Conservation (phyloP, 2,797 vertebrate species). For the Columba guinea region DNA sequence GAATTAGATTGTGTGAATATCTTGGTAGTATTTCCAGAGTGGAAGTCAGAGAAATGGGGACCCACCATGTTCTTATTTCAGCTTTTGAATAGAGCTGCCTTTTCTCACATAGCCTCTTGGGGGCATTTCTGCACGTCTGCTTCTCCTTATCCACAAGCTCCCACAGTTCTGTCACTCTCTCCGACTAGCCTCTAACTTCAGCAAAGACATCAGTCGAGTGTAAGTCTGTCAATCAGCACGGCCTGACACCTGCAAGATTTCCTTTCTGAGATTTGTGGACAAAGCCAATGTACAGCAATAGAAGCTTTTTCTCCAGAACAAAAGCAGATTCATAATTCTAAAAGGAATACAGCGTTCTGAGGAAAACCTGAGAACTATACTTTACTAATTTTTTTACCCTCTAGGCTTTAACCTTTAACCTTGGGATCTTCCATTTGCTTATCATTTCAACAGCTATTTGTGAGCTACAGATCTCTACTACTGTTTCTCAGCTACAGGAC, state of each 20-base stretch:
- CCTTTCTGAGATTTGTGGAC: background rate
- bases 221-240: background rate
- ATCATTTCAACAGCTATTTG: background rate
- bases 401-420: background rate
- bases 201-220: background rate
- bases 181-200: background rate
- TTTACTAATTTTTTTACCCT: background rate
- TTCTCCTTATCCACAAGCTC: background rate
- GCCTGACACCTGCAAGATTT: background rate
- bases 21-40: background rate
- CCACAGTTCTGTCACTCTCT: background rate
- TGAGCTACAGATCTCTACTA: background rate
- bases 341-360: background rate
- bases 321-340: background rate
- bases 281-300: background rate
- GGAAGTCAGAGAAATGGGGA: background rate
- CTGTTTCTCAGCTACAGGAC: background rate
- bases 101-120: background rate
- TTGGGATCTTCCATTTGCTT: background rate
- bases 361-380: background rate
- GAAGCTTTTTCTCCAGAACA: background rate
- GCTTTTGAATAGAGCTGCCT: background rate
- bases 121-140: fast-evolving
- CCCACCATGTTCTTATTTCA: background rate
- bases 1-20: background rate